Conservation (phyloP, 2,113 vertebrate genomes). For the Irena cyanogastra region DNA sequence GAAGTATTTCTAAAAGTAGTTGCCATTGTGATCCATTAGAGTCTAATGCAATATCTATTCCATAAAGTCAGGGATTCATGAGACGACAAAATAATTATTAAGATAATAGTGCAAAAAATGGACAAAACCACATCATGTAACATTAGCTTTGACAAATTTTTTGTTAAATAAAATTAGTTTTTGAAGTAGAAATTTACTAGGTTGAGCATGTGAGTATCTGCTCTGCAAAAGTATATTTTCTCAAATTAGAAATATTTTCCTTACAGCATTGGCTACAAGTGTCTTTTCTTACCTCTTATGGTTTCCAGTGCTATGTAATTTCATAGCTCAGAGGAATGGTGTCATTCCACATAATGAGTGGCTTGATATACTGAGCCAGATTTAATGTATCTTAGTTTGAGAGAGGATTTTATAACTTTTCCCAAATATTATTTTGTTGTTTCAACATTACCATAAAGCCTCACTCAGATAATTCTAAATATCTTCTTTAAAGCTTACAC, state of each 20-base stretch:
- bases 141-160: background rate
- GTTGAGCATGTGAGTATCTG: background rate
- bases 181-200: background rate
- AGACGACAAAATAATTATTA: background rate
- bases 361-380: background rate
- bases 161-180: background rate
- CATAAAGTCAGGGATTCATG: background rate
- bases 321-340: background rate
- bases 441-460: conserved; percentile 14
- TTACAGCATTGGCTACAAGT: background rate
- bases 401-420: background rate
- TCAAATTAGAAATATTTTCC: background rate
- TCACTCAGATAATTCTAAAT: background rate
- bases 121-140: background rate
- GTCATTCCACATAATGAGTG: background rate
- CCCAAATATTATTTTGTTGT: conserved; percentile 12
- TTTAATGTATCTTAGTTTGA: background rate
- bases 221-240: background rate
- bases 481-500: conserved; percentile 32
- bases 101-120: background rate
- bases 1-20: background rate
- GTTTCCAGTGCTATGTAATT: background rate
- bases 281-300: background rate
- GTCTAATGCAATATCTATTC: background rate
- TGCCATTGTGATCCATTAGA: background rate